Conservation (phyloP, 2,888 invertebrate species). For the Pyrocoelia pectoralis region DNA sequence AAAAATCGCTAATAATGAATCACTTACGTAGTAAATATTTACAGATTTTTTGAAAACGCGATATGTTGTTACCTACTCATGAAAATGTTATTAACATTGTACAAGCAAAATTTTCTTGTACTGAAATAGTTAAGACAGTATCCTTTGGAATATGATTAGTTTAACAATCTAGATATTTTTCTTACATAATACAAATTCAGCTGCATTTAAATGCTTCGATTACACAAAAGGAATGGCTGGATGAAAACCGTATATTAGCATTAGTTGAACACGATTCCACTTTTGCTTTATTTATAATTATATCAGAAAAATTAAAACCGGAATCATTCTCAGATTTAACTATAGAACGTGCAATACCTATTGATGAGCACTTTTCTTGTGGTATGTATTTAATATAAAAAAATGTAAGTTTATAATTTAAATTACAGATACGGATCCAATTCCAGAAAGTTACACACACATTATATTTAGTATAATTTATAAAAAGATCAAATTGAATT, state of each 20-base stretch:
- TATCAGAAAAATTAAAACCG: constrained; percentile 70
- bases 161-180: constrained; percentile 29
- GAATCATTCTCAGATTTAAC: constrained; percentile 79
- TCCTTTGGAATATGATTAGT: constrained; percentile 56
- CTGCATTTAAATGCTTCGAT: constrained; percentile 58
- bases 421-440: constrained; percentile 62
- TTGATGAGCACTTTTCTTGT: constrained; percentile 82
- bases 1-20: constrained; percentile 14
- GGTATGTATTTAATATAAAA: constrained; percentile 55
- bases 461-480: constrained; percentile 65
- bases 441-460: constrained; percentile 60
- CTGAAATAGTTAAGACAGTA: constrained; percentile 67
- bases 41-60: constrained; percentile 25
- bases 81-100: constrained; percentile 61
- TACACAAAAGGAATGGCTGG: constrained; percentile 61
- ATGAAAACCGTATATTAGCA: constrained; percentile 65
- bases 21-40: constrained; percentile 27
- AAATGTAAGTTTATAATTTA: constrained; percentile 20
- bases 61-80: constrained; percentile 40
- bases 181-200: constrained; percentile 46
- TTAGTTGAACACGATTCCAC: constrained; percentile 66
- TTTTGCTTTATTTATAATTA: constrained; percentile 66
- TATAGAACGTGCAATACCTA: constrained; percentile 81
- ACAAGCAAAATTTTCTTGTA: constrained; percentile 65
- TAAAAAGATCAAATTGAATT: constrained; percentile 62